phyloP scores from a whole-genome alignment of 2,797 vertebrate genomes.

The Sebastolobus altivelis region DNA sequence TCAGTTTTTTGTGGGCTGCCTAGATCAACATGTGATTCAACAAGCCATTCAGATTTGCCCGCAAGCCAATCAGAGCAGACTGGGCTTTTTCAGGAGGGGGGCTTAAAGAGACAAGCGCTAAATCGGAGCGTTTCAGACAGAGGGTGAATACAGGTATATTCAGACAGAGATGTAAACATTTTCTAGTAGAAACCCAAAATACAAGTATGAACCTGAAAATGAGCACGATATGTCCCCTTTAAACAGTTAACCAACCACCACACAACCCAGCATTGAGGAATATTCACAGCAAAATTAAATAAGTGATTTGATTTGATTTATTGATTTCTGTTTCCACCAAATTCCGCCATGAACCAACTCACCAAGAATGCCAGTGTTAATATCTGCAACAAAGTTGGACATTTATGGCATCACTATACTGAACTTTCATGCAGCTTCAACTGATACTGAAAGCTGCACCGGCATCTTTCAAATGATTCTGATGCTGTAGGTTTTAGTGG shows the following conservation, averaged over 20 bases:
- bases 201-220: background rate
- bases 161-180: no score
- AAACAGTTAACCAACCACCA: background rate
- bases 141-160: no score
- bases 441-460: background rate
- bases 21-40: no score
- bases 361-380: constrained; percentile 28
- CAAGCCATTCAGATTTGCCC: no score
- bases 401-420: background rate
- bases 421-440: background rate
- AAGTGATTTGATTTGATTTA: constrained; percentile 7
- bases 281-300: background rate
- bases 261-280: background rate
- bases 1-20: no score
- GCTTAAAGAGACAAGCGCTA: no score
- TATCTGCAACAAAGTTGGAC: constrained; percentile 47
- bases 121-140: no score
- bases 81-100: no score
- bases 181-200: background rate
- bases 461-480: background rate
- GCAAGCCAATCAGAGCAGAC: no score
- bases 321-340: background rate
- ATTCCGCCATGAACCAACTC: constrained; percentile 21
- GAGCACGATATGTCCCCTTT: background rate
- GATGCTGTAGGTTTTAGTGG: background rate